A percentile compares a stretch with the other conserved stretches of the same genome.
Evolutionary conservation across 2,113 vertebrate species (phyloP).

Genomic region (Porphyrio hochstetteri): DNA sequence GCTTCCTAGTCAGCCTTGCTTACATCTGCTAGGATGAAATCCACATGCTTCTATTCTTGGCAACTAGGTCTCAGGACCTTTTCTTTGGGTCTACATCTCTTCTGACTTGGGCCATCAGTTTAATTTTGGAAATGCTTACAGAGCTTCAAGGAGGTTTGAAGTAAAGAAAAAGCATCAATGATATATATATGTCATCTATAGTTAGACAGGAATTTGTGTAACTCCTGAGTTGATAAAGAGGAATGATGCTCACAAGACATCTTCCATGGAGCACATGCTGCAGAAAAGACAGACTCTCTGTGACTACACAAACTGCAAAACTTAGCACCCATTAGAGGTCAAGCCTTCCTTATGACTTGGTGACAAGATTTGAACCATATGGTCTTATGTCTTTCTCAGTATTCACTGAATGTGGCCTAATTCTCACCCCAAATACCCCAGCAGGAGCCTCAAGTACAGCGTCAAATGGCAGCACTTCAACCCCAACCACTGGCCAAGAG

Average conservation of each 20-base stretch:
- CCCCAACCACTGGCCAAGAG: neutral
- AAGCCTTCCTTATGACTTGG: neutral
- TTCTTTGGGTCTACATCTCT: neutral
- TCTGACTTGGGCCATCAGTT: neutral
- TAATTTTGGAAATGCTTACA: neutral
- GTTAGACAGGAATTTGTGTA: neutral
- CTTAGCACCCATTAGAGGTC: neutral
- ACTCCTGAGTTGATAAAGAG: neutral
- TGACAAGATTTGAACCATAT: neutral
- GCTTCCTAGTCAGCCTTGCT: neutral
- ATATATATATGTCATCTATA: neutral
- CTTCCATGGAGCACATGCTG: neutral
- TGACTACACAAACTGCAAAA: neutral
- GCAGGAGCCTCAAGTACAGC: neutral
- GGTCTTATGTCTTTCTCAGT: neutral
- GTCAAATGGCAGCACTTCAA: neutral
- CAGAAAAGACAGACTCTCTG: neutral
- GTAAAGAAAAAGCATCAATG: neutral
- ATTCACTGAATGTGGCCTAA: neutral
- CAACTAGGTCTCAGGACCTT: neutral
- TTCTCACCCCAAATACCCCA: neutral
- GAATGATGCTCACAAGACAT: neutral
- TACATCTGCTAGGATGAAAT: neutral
- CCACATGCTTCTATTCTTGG: fast-evolving
- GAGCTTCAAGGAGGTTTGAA: neutral